These are phyloP conservation scores for Nemopilema nomurai DNA, from an alignment of 30 jellyfish, hydroid and myxozoan genomes.

Conservation along the genomic window DNA sequence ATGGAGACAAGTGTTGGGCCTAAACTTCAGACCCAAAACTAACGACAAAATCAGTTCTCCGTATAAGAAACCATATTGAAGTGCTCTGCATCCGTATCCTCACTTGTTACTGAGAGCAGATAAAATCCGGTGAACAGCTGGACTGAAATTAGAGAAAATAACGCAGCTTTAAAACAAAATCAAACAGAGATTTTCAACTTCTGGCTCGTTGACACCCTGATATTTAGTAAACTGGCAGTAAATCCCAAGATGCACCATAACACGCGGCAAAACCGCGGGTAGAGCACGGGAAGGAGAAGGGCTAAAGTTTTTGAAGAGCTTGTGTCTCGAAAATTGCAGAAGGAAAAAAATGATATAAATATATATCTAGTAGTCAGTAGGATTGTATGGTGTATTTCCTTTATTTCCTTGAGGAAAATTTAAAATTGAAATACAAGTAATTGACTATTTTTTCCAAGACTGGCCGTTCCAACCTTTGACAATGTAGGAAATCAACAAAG, in stretches of 20 bases:
- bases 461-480: too few species aligned
- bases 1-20: constrained; percentile 23
- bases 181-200: constrained; percentile 7
- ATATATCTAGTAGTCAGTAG: too few species aligned
- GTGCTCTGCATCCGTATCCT: background rate
- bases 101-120: background rate
- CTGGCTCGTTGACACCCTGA: constrained; percentile 51
- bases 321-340: too few species aligned
- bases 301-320: background rate
- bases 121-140: background rate
- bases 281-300: background rate
- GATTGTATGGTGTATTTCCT: too few species aligned
- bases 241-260: constrained; percentile 50
- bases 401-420: too few species aligned
- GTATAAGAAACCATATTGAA: background rate
- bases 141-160: background rate
- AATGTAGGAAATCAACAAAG: too few species aligned
- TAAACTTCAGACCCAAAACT: background rate
- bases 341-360: too few species aligned
- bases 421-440: too few species aligned
- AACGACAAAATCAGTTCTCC: background rate
- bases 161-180: background rate
- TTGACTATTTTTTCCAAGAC: too few species aligned
- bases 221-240: constrained; percentile 31
- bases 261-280: constrained; percentile 30